These are phyloP conservation scores for Platyrinchus mystaceus DNA, from an alignment of 2,797 vertebrate species.

Conservation along the genomic window DNA sequence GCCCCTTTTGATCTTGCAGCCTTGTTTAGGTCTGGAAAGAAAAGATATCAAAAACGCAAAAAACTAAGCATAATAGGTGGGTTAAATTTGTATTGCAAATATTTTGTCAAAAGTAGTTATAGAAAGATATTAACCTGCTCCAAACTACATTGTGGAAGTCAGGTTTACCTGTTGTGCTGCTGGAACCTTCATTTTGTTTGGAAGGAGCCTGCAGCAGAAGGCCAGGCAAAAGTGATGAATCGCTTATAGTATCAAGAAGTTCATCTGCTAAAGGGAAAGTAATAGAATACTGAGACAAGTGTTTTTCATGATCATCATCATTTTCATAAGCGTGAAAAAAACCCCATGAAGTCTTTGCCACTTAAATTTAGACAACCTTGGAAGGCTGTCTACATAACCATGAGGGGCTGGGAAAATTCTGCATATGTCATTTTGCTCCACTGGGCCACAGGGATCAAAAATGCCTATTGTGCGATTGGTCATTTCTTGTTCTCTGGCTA, in stretches of 20 bases:
- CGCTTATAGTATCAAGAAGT: not conserved
- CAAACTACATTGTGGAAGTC: not conserved
- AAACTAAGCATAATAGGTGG: not conserved
- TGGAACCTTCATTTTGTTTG: not conserved
- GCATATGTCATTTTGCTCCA: not conserved
- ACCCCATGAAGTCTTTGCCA: not conserved
- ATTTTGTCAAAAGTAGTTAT: not conserved
- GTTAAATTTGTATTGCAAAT: not conserved
- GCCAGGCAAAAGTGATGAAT: not conserved
- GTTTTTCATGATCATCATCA: not conserved
- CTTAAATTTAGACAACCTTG: not conserved
- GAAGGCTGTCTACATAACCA: not conserved
- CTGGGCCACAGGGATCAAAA: not conserved
- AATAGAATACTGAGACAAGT: not conserved
- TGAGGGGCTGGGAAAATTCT: not conserved
- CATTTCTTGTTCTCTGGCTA: not conserved
- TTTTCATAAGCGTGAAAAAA: not conserved
- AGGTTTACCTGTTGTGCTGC: conserved; percentile 27
- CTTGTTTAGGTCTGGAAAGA: not conserved
- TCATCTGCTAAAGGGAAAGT: not conserved
- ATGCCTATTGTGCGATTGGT: not conserved
- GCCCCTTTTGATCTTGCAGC: not conserved
- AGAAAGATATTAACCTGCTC: not conserved
- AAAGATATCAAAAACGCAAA: not conserved
- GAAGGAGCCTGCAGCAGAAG: not conserved